Percentiles rank a stretch among this genome's conserved stretches.
Conservation (phyloP, 2,797 vertebrate species). For the Spizella passerina region DNA sequence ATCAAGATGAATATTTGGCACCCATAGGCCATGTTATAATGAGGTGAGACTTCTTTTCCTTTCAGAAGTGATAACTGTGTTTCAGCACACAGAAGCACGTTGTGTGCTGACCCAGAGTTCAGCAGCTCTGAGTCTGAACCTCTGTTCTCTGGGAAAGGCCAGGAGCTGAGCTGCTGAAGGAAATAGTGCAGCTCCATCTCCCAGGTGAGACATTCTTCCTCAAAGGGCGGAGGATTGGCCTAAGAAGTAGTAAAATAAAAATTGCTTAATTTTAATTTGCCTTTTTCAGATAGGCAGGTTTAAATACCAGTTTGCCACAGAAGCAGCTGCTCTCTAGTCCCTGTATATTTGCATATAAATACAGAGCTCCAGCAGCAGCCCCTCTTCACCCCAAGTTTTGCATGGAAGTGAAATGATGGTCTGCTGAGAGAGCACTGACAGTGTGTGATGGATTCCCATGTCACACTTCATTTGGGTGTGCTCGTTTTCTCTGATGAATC, state of each 20-base stretch:
- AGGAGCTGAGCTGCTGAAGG: slow-evolving; percentile 1
- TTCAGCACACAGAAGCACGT: not conserved
- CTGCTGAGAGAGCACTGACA: not conserved
- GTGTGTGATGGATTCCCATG: slow-evolving; percentile 37
- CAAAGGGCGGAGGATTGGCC: not conserved
- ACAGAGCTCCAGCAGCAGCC: not conserved
- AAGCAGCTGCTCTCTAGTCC: not conserved
- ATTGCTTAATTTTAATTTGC: not conserved
- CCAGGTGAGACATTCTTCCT: not conserved
- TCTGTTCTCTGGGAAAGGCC: not conserved
- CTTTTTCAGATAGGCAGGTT: not conserved
- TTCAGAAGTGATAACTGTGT: not conserved
- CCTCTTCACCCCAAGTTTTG: not conserved
- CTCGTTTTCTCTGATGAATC: slow-evolving; percentile 39
- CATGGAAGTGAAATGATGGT: not conserved
- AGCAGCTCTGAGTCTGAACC: not conserved
- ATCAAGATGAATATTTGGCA: slow-evolving; percentile 25
- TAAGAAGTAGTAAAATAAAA: not conserved
- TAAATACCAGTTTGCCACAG: not conserved
- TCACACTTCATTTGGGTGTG: slow-evolving; percentile 37
- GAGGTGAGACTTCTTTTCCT: slow-evolving; percentile 47
- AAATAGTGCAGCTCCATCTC: not conserved
- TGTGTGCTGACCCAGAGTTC: slow-evolving; percentile 43
- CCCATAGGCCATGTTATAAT: slow-evolving; percentile 72
- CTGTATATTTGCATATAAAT: not conserved